Evolutionary conservation across 2,797 vertebrate genomes (phyloP).

Genomic region (Phataginus tetradactyla): DNA sequence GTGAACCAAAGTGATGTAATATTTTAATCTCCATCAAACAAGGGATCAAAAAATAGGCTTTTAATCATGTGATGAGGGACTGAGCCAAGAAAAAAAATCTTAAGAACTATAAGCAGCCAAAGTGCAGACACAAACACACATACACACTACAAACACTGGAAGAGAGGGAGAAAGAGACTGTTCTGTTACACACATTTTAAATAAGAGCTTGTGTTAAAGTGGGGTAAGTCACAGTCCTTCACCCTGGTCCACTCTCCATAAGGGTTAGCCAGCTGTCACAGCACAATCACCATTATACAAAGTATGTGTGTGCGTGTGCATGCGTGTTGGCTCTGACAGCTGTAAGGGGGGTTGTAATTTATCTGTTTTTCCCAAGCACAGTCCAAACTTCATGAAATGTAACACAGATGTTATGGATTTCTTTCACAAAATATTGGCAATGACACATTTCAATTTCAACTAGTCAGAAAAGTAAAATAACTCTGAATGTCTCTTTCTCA

Average conservation of each 20-base stretch:
- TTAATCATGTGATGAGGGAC: not conserved
- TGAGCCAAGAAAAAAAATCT: not conserved
- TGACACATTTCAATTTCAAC: conserved; percentile 2
- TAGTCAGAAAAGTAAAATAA: conserved; percentile 38
- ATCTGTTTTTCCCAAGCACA: conserved; percentile 83
- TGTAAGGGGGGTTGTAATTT: conserved; percentile 86
- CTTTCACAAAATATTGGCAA: conserved; percentile 75
- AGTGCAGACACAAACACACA: not conserved
- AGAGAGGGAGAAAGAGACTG: not conserved
- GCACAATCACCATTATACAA: not conserved
- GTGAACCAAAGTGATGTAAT: not conserved
- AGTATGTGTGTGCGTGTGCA: not conserved
- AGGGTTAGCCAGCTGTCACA: not conserved
- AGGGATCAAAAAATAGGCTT: not conserved
- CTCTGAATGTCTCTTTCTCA: conserved; percentile 47
- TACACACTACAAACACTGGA: not conserved
- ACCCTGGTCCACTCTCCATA: not conserved
- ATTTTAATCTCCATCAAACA: conserved; percentile 19
- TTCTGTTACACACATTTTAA: not conserved
- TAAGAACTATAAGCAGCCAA: not conserved
- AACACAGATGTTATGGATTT: conserved; percentile 86
- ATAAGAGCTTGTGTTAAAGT: conserved; percentile 10
- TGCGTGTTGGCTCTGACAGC: conserved; percentile 60
- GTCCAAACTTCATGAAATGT: conserved; percentile 69
- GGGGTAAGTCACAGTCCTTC: not conserved